Conservation (phyloP, 2,888 invertebrate species). For the Heliconius charithonia region DNA sequence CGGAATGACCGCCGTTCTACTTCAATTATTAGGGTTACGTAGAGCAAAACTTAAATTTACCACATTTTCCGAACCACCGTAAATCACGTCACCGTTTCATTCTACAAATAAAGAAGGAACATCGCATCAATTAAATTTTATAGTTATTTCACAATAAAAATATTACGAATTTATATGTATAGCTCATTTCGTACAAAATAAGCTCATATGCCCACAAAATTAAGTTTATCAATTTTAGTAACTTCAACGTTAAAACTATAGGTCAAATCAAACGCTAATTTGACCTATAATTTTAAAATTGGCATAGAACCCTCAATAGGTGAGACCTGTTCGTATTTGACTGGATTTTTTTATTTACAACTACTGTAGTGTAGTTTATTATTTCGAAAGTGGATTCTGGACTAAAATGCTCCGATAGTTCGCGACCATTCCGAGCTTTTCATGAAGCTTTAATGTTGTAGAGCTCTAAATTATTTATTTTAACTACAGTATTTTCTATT, state of each 20-base stretch:
- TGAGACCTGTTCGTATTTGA: background rate
- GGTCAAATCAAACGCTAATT: too few relatives aligned
- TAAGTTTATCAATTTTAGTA: background rate
- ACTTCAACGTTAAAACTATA: too few relatives aligned
- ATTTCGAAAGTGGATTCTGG: conserved; percentile 43
- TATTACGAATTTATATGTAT: background rate
- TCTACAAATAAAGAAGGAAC: too few relatives aligned
- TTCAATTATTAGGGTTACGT: conserved; percentile 30
- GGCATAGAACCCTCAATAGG: background rate
- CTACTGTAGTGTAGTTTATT: conserved; percentile 41
- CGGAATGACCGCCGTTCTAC: conserved; percentile 31
- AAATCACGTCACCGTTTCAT: too few relatives aligned
- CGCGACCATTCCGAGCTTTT: conserved; percentile 16
- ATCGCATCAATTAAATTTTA: too few relatives aligned
- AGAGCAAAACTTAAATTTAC: background rate
- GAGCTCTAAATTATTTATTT: conserved; percentile 21
- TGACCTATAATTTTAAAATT: background rate
- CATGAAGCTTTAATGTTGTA: conserved; percentile 21
- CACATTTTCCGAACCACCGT: too few relatives aligned
- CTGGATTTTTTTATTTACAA: conserved; percentile 22
- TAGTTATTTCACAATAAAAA: background rate
- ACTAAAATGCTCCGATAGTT: conserved; percentile 28
- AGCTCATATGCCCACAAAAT: background rate
- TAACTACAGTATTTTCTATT: background rate
- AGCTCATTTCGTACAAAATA: background rate